Percentiles rank a stretch among this genome's conserved stretches.
phyloP scores from a whole-genome alignment of 1,140 invertebrate genomes.

The Steinernema khuongi region DNA sequence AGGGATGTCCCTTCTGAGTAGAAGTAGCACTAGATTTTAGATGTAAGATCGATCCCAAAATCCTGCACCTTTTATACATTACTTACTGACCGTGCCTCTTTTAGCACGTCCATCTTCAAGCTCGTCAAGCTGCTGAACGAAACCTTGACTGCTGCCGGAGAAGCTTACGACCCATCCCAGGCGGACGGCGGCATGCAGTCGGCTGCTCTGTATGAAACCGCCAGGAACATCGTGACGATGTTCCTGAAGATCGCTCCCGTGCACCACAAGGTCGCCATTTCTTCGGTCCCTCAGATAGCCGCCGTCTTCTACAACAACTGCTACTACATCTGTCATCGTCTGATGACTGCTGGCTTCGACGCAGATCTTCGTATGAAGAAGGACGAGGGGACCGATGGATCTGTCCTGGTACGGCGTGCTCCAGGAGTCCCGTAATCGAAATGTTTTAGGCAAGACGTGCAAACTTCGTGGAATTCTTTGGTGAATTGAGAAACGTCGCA shows the following conservation, averaged over 20 bases:
- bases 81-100: neutral
- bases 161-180: neutral
- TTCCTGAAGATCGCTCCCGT: slow-evolving; percentile 20
- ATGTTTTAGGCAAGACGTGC: slow-evolving; percentile 9
- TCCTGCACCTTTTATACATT: too few relatives aligned
- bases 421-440: neutral
- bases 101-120: slow-evolving; percentile 10
- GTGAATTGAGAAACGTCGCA: slow-evolving; percentile 3
- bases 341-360: slow-evolving; percentile 16
- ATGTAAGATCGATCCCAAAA: too few relatives aligned
- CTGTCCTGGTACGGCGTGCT: neutral
- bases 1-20: too few relatives aligned
- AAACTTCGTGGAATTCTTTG: slow-evolving; percentile 17
- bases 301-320: slow-evolving; percentile 30
- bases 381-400: neutral
- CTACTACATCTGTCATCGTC: slow-evolving; percentile 29
- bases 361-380: neutral
- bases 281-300: slow-evolving; percentile 23
- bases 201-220: slow-evolving; percentile 18
- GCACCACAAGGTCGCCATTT: slow-evolving; percentile 23
- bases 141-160: slow-evolving; percentile 1
- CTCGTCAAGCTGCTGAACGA: slow-evolving; percentile 17
- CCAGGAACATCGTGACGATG: slow-evolving; percentile 24
- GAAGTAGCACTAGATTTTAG: too few relatives aligned
- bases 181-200: neutral